phyloP scores from a whole-genome alignment of 2,797 vertebrate genomes.

The Petrocephalus sullivani region DNA sequence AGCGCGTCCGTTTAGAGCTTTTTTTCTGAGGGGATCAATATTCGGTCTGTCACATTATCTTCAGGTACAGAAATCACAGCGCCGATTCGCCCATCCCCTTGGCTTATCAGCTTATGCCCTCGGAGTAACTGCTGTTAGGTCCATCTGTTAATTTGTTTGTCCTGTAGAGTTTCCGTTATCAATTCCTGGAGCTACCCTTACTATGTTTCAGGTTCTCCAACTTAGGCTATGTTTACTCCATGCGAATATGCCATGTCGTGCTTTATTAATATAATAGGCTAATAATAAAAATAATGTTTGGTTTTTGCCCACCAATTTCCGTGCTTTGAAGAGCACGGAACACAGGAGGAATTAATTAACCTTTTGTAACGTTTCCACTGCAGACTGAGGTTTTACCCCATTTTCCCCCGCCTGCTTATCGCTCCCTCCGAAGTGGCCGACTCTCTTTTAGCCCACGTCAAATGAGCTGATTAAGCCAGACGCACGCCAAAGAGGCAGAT shows the following conservation, averaged over 20 bases:
- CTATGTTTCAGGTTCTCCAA: not conserved
- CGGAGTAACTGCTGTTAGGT: slow-evolving; percentile 10
- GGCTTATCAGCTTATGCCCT: not conserved
- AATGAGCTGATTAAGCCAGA: slow-evolving; percentile 4
- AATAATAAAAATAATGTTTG: not conserved
- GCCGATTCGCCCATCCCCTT: not conserved
- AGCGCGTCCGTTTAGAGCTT: not conserved
- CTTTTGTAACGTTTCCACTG: not conserved
- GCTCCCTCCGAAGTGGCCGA: not conserved
- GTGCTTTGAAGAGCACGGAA: not conserved
- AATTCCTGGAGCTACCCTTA: not conserved
- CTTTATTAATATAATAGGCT: not conserved
- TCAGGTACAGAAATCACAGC: slow-evolving; percentile 9
- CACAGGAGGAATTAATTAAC: not conserved
- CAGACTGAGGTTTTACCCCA: not conserved
- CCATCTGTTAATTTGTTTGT: slow-evolving; percentile 19
- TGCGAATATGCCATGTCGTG: not conserved
- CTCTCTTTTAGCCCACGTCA: not conserved
- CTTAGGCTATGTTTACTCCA: not conserved
- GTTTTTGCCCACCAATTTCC: not conserved
- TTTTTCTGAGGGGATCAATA: not conserved
- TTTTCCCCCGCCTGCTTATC: not conserved
- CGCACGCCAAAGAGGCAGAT: not conserved
- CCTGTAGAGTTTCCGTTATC: not conserved
- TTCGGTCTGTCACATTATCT: slow-evolving; percentile 17